Base-by-base conservation (phyloP, 2,113 vertebrate species). In the Microtus ochrogaster region DNA sequence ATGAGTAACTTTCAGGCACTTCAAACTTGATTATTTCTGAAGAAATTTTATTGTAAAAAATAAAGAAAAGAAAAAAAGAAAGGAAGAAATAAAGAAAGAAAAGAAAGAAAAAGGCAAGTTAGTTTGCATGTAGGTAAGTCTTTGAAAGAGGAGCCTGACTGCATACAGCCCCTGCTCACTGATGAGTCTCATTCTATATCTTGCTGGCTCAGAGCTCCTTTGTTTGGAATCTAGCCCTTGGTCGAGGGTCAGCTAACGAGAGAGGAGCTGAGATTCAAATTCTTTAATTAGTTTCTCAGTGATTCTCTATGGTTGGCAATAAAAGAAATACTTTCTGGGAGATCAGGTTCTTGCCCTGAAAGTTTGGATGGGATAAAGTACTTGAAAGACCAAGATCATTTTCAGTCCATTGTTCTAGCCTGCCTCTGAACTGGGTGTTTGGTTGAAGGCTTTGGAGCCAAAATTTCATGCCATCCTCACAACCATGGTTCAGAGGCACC, bases 211-310 rank as follows among this genome's bases (percentile, higher is more conserved):
- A 94, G 92, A 90, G 90, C 0, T 21, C 83, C 94, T 97, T 97
- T 97, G 95, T 96, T 96, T 96, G 0, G 24, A 88, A 89, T 93
- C 86, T 87, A 95, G 95, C 77, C 90, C 70, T 73, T 94, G 83
- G 91, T 90, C 90, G 94, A 97, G 93, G 97, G 97, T 98, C 97
- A 97, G 77, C 92, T 97, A 95, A 97, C 7, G 52, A 95, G 96
- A 96, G 77, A 93, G 28, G 82, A 91, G 96, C 96, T 96, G 89
- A 97, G 94, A 89, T 97, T 97, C 95, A 97, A 93, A 94, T 98
- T 96, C 96, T 97, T 97, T 97, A 97, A 97, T 97, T 97, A 97
- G 95, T 97, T 97, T 96, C 85, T 97, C 97, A 95, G 97, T 52
- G 95, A 95, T 97, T 98, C 97, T 97, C 94, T 92, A 90, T 82